Evolutionary conservation across 2,888 invertebrate species (phyloP).

Genomic region (Amiota minor): DNA sequence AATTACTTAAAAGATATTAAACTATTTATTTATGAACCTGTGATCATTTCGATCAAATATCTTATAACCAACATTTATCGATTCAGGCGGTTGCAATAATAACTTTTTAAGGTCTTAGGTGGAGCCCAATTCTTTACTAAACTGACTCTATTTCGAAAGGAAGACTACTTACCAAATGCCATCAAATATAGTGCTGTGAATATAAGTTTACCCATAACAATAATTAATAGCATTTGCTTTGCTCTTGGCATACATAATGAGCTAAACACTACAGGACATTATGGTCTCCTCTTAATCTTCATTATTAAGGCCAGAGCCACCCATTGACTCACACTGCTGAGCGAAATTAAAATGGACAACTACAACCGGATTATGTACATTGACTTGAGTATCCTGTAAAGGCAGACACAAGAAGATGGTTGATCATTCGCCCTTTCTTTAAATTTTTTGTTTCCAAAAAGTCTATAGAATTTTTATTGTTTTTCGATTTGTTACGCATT

Average conservation of each 20-base stretch:
- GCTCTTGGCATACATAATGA: conserved; percentile 71
- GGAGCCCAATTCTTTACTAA: no score
- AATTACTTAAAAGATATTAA: no score
- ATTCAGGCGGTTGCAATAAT: no score
- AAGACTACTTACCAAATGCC: conserved; percentile 50
- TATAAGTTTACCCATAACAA: conserved; percentile 67
- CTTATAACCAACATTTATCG: no score
- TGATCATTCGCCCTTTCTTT: background rate
- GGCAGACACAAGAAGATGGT: background rate
- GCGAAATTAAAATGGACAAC: conserved; percentile 19
- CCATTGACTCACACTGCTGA: background rate
- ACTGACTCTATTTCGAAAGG: conserved; percentile 35
- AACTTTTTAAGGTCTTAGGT: no score
- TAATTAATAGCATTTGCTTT: conserved; percentile 73
- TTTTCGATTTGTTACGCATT: conserved; percentile 61
- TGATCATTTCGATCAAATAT: no score
- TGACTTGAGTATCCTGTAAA: background rate
- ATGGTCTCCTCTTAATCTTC: no score
- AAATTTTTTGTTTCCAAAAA: background rate
- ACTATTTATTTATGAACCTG: no score
- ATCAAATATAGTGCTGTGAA: conserved; percentile 48
- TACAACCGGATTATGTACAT: conserved; percentile 14
- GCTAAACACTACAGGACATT: conserved; percentile 33
- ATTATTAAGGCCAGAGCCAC: background rate
- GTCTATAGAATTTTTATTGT: conserved; percentile 57